Evolutionary conservation across 2,113 vertebrate genomes (phyloP).

Genomic region (Bothrops jararaca): DNA sequence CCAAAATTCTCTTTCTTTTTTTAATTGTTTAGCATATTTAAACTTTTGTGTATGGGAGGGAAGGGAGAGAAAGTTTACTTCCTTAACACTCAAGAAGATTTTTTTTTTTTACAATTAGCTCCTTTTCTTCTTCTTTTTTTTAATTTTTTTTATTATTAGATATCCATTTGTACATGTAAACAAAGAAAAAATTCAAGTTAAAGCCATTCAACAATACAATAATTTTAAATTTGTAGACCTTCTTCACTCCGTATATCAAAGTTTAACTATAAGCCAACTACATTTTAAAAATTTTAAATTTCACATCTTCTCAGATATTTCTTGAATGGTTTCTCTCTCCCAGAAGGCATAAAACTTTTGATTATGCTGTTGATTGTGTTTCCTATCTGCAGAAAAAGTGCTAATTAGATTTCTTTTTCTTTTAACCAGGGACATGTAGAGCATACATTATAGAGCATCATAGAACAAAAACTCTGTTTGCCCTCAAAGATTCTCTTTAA

Average conservation of each 20-base stretch:
- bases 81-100: background rate
- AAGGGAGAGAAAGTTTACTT: background rate
- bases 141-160: too few relatives aligned
- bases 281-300: too few relatives aligned
- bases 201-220: too few relatives aligned
- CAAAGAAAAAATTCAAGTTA: too few relatives aligned
- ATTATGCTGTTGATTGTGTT: background rate
- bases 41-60: background rate
- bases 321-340: background rate
- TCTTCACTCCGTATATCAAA: too few relatives aligned
- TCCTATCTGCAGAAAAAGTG: background rate
- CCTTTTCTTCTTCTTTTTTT: too few relatives aligned
- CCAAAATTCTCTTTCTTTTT: background rate
- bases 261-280: too few relatives aligned
- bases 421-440: background rate
- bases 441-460: background rate
- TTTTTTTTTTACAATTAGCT: background rate
- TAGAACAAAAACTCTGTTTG: background rate
- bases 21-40: background rate
- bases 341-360: background rate
- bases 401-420: background rate
- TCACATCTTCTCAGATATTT: too few relatives aligned
- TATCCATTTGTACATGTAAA: too few relatives aligned
- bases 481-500: background rate
- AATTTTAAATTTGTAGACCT: too few relatives aligned